phyloP scores from a whole-genome alignment of 2,888 invertebrate species.

The Alcis repandata region DNA sequence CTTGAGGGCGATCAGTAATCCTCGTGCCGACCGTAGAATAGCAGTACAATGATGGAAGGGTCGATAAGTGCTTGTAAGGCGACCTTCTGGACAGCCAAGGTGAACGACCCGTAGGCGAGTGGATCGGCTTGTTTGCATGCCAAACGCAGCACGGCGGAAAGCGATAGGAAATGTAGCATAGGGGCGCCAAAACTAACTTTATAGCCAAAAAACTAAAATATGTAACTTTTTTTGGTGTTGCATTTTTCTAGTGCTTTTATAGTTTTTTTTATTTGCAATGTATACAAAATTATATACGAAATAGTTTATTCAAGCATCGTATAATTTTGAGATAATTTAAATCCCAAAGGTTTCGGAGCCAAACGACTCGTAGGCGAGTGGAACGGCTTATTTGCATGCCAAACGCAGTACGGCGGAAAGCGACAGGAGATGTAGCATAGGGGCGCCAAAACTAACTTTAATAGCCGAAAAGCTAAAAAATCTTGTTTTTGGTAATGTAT shows the following conservation, averaged over 20 bases:
- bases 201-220: background rate
- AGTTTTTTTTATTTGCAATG: too few relatives aligned
- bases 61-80: slow-evolving; percentile 30
- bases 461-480: background rate
- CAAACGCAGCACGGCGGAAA: slow-evolving; percentile 25
- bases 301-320: too few relatives aligned
- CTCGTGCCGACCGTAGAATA: slow-evolving; percentile 27
- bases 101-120: slow-evolving; percentile 51
- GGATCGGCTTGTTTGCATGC: slow-evolving; percentile 24
- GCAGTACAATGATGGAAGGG: slow-evolving; percentile 43
- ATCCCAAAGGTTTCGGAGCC: too few relatives aligned
- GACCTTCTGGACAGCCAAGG: slow-evolving; percentile 58
- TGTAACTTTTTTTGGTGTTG: too few relatives aligned
- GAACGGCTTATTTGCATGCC: slow-evolving; percentile 24
- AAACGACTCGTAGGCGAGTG: slow-evolving; percentile 49
- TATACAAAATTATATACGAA: too few relatives aligned
- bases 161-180: slow-evolving; percentile 4
- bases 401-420: slow-evolving; percentile 24
- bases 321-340: too few relatives aligned
- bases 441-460: background rate
- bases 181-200: background rate
- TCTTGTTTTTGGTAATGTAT: too few relatives aligned
- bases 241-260: too few relatives aligned
- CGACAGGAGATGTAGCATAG: slow-evolving; percentile 7
- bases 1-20: slow-evolving; percentile 56